Conservation (phyloP, 2,888 invertebrate species). For the Synergus itoensis region DNA sequence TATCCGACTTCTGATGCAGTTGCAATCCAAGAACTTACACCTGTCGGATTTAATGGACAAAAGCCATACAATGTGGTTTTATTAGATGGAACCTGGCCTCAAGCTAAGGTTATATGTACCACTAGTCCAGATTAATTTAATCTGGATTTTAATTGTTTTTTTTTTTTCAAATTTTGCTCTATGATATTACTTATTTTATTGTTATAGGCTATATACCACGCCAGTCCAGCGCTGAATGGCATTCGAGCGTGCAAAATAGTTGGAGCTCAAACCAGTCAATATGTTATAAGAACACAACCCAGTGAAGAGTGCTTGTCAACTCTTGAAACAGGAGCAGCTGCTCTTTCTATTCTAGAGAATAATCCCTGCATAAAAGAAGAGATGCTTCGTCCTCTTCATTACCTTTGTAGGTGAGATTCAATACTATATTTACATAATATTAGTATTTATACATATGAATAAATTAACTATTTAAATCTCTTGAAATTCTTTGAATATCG, state of each 20-base stretch:
- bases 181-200: constrained; percentile 42
- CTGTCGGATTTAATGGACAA: constrained; percentile 75
- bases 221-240: constrained; percentile 86
- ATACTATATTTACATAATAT: not conserved
- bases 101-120: constrained; percentile 83
- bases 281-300: constrained; percentile 96
- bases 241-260: constrained; percentile 91
- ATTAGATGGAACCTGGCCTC: constrained; percentile 97
- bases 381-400: constrained; percentile 88
- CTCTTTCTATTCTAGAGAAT: constrained; percentile 88
- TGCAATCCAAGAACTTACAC: constrained; percentile 81
- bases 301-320: constrained; percentile 95
- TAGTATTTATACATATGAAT: too few relatives aligned
- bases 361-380: constrained; percentile 83
- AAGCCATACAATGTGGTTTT: constrained; percentile 87
- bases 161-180: constrained; percentile 29
- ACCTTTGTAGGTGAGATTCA: constrained; percentile 83
- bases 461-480: not conserved
- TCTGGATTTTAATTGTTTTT: constrained; percentile 40
- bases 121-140: not conserved
- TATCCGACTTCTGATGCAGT: constrained; percentile 90
- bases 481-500: not conserved
- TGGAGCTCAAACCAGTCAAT: constrained; percentile 87
- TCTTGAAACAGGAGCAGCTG: constrained; percentile 90
- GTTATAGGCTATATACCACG: constrained; percentile 87